Conservation (phyloP, 2,888 invertebrate species). For the Apotomis turbidana region DNA sequence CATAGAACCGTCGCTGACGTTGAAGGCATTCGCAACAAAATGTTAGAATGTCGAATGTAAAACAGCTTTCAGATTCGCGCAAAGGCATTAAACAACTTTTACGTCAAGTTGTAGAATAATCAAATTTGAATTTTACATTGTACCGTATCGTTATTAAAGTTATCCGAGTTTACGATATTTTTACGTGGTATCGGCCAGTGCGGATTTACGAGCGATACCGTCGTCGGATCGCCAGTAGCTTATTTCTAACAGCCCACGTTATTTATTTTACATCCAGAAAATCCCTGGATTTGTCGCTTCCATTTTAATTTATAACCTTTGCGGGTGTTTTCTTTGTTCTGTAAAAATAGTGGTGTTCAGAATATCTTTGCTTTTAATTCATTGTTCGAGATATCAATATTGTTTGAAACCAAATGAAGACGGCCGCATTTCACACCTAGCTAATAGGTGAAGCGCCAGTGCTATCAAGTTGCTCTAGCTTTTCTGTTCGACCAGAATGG, state of each 20-base stretch:
- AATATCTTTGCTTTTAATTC: neutral
- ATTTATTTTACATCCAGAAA: conserved; percentile 51
- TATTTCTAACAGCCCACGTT: conserved; percentile 52
- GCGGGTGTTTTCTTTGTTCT: conserved; percentile 13
- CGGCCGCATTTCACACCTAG: too few relatives aligned
- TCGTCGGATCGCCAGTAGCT: conserved; percentile 53
- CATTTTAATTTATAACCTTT: conserved; percentile 45
- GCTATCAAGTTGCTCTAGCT: too few relatives aligned
- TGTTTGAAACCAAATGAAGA: too few relatives aligned
- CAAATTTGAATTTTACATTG: conserved; percentile 40
- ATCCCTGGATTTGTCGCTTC: conserved; percentile 49
- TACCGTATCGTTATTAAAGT: conserved; percentile 40
- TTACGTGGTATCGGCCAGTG: conserved; percentile 44
- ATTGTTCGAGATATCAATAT: too few relatives aligned
- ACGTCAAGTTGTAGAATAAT: conserved; percentile 37
- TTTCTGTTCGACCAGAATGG: too few relatives aligned
- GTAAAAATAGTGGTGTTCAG: neutral
- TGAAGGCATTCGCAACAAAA: neutral
- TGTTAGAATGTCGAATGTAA: conserved; percentile 23
- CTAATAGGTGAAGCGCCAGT: too few relatives aligned
- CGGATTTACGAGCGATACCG: conserved; percentile 45
- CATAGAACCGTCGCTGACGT: too few relatives aligned
- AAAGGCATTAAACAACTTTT: conserved; percentile 25
- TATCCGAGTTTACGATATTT: conserved; percentile 42
- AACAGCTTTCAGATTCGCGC: conserved; percentile 19